These are phyloP conservation scores for Nesoenas mayeri DNA, from an alignment of 2,113 vertebrate species.

Conservation along the genomic window DNA sequence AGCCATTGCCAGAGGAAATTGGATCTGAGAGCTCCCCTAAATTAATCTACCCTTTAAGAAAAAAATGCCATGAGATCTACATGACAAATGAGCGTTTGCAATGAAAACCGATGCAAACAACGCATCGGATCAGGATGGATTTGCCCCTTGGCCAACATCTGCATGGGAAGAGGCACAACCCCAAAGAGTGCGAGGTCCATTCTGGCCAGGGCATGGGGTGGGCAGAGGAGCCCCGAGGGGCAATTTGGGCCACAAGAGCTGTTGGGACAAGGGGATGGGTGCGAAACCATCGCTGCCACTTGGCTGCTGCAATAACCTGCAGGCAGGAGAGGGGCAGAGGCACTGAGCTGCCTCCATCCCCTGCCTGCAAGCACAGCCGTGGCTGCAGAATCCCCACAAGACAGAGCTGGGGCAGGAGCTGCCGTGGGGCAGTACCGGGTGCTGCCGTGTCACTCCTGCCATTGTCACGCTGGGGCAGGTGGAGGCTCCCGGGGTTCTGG, in stretches of 20 bases:
- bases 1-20: conserved; percentile 40
- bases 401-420: background rate
- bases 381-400: background rate
- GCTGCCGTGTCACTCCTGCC: too few species aligned
- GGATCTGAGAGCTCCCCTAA: conserved; percentile 38
- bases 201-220: background rate
- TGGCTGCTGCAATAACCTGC: background rate
- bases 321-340: background rate
- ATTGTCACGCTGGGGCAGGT: background rate
- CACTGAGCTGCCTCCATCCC: background rate
- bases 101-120: background rate
- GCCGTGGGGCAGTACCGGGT: background rate
- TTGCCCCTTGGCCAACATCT: background rate
- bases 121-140: background rate
- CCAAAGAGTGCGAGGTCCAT: fast-evolving
- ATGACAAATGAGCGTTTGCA: conserved; percentile 4
- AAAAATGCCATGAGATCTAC: conserved; percentile 14
- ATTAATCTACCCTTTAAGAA: conserved; percentile 28
- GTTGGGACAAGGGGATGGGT: background rate
- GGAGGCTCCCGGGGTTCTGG: background rate
- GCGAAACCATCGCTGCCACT: background rate
- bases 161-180: background rate
- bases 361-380: too few species aligned
- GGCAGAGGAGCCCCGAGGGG: background rate
- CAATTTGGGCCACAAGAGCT: fast-evolving